Evolutionary conservation across 2,888 invertebrate genomes (phyloP).

Genomic region (Tenthredo mesomela): DNA sequence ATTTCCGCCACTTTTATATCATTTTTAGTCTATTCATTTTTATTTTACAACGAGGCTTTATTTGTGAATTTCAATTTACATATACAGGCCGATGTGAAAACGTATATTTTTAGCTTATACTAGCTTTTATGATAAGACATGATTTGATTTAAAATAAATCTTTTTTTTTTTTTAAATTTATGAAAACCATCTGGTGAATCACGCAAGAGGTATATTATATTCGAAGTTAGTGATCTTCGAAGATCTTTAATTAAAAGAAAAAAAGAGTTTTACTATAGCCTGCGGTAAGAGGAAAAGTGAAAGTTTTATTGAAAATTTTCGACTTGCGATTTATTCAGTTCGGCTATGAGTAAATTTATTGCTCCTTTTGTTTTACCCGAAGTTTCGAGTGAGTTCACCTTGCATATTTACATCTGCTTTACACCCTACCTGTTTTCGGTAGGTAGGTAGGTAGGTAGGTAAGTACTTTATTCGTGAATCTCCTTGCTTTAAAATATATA

Average conservation of each 20-base stretch:
- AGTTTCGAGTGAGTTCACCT: conserved; percentile 10
- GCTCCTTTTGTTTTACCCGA: neutral
- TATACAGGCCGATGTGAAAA: too few relatives aligned
- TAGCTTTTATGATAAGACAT: too few relatives aligned
- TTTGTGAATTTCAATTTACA: too few relatives aligned
- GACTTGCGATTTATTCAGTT: neutral
- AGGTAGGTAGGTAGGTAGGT: neutral
- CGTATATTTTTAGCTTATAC: too few relatives aligned
- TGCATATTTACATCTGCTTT: conserved; percentile 30
- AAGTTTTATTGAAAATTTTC: neutral
- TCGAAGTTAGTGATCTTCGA: too few relatives aligned
- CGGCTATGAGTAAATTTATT: neutral
- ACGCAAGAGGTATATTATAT: too few relatives aligned
- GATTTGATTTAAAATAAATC: too few relatives aligned
- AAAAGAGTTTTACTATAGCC: too few relatives aligned
- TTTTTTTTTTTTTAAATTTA: too few relatives aligned
- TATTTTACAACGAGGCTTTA: neutral
- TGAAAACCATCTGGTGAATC: too few relatives aligned
- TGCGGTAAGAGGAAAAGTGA: neutral
- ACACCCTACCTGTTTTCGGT: neutral
- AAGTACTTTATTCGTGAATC: conserved; percentile 1
- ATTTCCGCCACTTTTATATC: neutral
- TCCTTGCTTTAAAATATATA: conserved; percentile 20
- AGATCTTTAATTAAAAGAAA: too few relatives aligned
- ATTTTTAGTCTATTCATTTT: neutral